Evolutionary conservation across 2,797 vertebrate species (phyloP), one percentile per base, ranked within the genome.

Genomic region (Meda fulgida): DNA sequence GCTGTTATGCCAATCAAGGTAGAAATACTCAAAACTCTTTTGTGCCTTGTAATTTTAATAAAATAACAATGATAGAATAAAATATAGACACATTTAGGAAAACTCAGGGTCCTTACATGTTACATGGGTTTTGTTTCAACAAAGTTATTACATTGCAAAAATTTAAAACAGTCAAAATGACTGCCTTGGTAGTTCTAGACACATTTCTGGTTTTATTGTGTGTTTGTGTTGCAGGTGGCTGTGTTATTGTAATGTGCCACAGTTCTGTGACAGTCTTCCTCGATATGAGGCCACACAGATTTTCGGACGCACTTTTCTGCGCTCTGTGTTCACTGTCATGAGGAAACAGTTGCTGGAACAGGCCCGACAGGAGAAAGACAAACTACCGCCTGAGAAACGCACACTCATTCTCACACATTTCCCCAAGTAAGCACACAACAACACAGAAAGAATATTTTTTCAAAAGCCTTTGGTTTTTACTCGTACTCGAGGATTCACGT

Each of bases 331-430:
- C 92, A 98, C 98, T 0, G 96, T 99, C 14, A 99, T 99, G 98
- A 96, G 98, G 88, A 96, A 98, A 36, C 98, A 99, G 4, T 95
- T 99, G 88, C 94, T 99, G 91, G 98, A 99, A 88, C 97, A 99
- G 91, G 97, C 98, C 75, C 93, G 98, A 46, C 97, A 99, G 92
- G 98, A 99, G 88, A 99, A 99, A 90, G 98, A 99, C 95, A 99
- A 99, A 88, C 95, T 99, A 81, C 96, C 98, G 21, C 97, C 96
- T 5, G 98, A 99, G 92, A 99, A 99, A 91, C 95, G 98, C 89
- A 99, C 98, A 18, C 96, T 99, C 89, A 98, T 99, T 85, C 97
- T 99, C 90, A 99, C 98, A 88, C 98, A 99, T 92, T 99, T 99
- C 88, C 98, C 98, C 81, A 99, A 99, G 98, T 99, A 96, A 96